Evolutionary conservation across 2,888 invertebrate species (phyloP).

Genomic region (Cephus pulcher): DNA sequence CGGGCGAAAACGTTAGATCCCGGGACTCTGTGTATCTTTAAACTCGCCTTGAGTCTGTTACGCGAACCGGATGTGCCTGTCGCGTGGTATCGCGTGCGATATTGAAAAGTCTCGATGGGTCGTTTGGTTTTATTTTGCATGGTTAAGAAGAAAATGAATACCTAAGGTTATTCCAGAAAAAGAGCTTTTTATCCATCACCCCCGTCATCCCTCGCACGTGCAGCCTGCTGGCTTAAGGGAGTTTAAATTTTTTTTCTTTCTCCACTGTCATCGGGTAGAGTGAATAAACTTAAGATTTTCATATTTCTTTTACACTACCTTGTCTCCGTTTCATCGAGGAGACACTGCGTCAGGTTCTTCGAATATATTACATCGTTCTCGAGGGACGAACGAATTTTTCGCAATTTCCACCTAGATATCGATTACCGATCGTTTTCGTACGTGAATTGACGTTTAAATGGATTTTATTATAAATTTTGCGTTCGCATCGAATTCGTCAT

Average conservation of each 20-base stretch:
- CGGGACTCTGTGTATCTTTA: neutral
- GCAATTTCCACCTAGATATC: neutral
- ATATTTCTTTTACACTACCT: constrained; percentile 16
- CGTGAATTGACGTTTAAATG: neutral
- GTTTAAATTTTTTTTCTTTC: neutral
- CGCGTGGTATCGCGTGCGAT: constrained; percentile 35
- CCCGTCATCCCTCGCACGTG: neutral
- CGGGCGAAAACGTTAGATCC: neutral
- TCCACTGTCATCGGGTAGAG: neutral
- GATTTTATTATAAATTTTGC: neutral
- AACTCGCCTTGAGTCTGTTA: constrained; percentile 34
- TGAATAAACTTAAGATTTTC: neutral
- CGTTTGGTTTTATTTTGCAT: neutral
- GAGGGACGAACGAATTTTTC: constrained; percentile 16
- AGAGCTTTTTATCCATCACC: neutral
- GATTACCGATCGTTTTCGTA: neutral
- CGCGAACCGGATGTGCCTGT: constrained; percentile 32
- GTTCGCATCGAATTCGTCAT: neutral
- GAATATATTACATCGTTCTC: constrained; percentile 40
- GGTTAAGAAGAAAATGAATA: neutral
- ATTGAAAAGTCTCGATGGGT: constrained; percentile 36
- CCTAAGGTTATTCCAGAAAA: neutral
- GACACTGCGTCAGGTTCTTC: constrained; percentile 6
- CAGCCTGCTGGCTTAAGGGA: neutral
- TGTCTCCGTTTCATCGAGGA: neutral